Percentiles rank a stretch among this genome's conserved stretches.
Evolutionary conservation across 2,797 vertebrate genomes (phyloP).

Genomic region (Glossophaga mutica): DNA sequence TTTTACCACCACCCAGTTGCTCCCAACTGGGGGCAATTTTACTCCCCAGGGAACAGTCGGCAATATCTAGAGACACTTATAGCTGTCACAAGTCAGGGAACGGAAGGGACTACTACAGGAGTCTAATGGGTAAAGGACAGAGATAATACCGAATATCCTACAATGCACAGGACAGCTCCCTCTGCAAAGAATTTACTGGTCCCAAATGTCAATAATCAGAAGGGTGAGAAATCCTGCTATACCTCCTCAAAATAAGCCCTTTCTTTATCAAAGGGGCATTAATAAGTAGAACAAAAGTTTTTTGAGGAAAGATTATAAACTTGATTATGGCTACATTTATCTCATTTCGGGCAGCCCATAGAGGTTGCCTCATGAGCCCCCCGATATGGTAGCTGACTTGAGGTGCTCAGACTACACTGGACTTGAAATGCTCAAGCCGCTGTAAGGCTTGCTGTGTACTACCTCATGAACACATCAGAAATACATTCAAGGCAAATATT

Average conservation of each 20-base stretch:
- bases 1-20: background rate
- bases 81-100: background rate
- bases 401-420: background rate
- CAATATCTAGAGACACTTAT: background rate
- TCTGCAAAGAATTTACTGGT: background rate
- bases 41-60: background rate
- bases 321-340: background rate
- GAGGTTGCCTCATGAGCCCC: background rate
- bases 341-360: background rate
- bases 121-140: background rate
- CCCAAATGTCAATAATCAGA: background rate
- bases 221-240: background rate
- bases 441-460: background rate
- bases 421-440: background rate
- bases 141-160: background rate
- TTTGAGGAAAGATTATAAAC: background rate
- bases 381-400: background rate
- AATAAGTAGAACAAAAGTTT: background rate
- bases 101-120: background rate
- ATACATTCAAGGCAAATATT: background rate
- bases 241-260: background rate
- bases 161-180: background rate
- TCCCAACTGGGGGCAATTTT: background rate
- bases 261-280: background rate
- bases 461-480: background rate